Evolutionary conservation across 2,797 vertebrate genomes (phyloP).

Genomic region (Chiroxiphia lanceolata): DNA sequence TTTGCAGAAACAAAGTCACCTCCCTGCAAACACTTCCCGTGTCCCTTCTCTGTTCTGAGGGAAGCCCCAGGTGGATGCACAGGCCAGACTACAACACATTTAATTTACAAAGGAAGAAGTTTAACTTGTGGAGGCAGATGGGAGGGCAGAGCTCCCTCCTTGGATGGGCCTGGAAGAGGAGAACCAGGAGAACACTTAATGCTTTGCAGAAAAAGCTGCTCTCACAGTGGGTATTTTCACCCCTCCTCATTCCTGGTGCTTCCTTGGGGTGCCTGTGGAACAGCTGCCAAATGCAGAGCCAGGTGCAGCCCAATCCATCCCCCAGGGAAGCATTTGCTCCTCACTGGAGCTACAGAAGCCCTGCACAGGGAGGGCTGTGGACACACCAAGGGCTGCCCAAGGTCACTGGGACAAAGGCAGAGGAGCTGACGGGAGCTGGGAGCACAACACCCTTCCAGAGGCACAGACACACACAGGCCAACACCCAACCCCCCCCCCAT

Average conservation of each 20-base stretch:
- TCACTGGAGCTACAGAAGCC: not conserved
- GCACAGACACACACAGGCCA: not conserved
- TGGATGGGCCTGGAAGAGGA: accelerated
- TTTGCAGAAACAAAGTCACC: not conserved
- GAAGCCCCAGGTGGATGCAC: not conserved
- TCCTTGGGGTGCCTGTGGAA: not conserved
- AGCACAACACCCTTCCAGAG: no score
- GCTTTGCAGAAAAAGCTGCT: not conserved
- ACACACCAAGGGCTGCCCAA: not conserved
- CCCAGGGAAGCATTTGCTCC: not conserved
- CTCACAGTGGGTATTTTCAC: not conserved
- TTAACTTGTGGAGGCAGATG: not conserved
- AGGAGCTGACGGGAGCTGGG: not conserved
- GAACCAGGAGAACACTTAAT: not conserved
- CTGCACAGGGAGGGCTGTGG: not conserved
- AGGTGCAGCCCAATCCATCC: not conserved
- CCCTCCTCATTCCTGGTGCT: not conserved
- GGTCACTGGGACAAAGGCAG: not conserved
- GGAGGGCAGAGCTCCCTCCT: not conserved
- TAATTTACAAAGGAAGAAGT: not conserved
- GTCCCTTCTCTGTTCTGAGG: not conserved
- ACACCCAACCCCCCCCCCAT: accelerated
- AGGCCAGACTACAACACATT: not conserved
- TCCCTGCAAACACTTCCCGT: not conserved
- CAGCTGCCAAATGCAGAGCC: not conserved